phyloP scores from a whole-genome alignment of 2,888 invertebrate genomes.

The Pardosa pseudoannulata region DNA sequence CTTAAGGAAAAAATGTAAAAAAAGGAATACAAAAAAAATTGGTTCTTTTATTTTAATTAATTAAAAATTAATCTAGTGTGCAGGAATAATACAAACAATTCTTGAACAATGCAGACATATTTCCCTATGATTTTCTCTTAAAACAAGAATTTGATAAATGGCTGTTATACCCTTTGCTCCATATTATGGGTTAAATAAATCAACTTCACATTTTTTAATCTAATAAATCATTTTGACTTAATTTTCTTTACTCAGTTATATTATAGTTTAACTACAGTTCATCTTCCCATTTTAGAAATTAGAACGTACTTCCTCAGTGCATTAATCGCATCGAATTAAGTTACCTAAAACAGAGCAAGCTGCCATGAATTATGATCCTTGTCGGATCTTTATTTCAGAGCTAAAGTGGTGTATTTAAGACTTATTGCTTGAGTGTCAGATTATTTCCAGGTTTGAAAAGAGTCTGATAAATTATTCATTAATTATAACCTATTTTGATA shows the following conservation, averaged over 20 bases:
- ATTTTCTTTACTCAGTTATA: slow-evolving; percentile 40
- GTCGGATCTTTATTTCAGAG: background rate
- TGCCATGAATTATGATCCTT: background rate
- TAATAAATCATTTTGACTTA: slow-evolving; percentile 19
- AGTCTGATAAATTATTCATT: too few relatives aligned
- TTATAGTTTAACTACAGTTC: slow-evolving; percentile 28
- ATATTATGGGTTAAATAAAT: background rate
- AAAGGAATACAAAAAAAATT: too few relatives aligned
- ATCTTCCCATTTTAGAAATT: slow-evolving; percentile 45
- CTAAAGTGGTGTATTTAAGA: background rate
- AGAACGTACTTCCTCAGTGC: slow-evolving; percentile 27
- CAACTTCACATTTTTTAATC: background rate
- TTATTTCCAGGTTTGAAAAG: too few relatives aligned
- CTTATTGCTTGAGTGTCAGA: background rate
- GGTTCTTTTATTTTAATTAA: too few relatives aligned
- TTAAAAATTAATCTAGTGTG: too few relatives aligned
- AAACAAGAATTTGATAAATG: background rate
- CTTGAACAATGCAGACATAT: too few relatives aligned
- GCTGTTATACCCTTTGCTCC: background rate
- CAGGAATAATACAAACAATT: too few relatives aligned
- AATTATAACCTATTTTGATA: too few relatives aligned
- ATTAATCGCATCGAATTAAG: slow-evolving; percentile 51
- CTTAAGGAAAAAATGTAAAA: too few relatives aligned
- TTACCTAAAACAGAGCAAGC: slow-evolving; percentile 31
- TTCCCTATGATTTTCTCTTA: too few relatives aligned